Evolutionary conservation across 2,888 invertebrate species (phyloP).

Genomic region (Tenthredo mesomela): DNA sequence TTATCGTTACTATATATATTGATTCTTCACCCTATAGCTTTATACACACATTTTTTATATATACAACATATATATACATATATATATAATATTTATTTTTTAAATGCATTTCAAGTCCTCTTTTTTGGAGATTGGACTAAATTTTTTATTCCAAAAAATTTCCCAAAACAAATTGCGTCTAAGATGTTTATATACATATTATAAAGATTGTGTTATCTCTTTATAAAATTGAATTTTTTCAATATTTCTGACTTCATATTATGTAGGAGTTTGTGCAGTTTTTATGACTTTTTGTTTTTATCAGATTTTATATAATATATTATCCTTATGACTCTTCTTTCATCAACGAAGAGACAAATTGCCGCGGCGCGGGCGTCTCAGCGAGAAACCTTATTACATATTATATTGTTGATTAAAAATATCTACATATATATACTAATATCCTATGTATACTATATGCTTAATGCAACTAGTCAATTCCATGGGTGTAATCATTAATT

Average conservation of each 20-base stretch:
- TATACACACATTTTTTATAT: slow-evolving; percentile 18
- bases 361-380: slow-evolving; percentile 19
- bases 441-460: slow-evolving; percentile 1
- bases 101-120: not conserved
- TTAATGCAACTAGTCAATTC: slow-evolving; percentile 42
- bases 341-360: not conserved
- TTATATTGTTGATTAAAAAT: slow-evolving; percentile 16
- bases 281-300: not conserved
- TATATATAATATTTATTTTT: slow-evolving; percentile 20
- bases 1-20: slow-evolving; percentile 15
- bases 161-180: not conserved
- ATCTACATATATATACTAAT: not conserved
- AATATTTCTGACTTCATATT: not conserved
- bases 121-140: not conserved
- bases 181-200: not conserved
- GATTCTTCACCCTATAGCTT: slow-evolving; percentile 1
- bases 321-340: not conserved
- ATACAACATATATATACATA: not conserved
- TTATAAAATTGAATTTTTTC: not conserved
- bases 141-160: not conserved
- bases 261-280: not conserved
- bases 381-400: slow-evolving; percentile 7
- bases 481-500: slow-evolving; percentile 35
- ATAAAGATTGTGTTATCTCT: not conserved
- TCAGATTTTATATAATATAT: slow-evolving; percentile 10